These are phyloP conservation scores for Todus mexicanus DNA, from an alignment of 2,797 vertebrate genomes.

Conservation along the genomic window DNA sequence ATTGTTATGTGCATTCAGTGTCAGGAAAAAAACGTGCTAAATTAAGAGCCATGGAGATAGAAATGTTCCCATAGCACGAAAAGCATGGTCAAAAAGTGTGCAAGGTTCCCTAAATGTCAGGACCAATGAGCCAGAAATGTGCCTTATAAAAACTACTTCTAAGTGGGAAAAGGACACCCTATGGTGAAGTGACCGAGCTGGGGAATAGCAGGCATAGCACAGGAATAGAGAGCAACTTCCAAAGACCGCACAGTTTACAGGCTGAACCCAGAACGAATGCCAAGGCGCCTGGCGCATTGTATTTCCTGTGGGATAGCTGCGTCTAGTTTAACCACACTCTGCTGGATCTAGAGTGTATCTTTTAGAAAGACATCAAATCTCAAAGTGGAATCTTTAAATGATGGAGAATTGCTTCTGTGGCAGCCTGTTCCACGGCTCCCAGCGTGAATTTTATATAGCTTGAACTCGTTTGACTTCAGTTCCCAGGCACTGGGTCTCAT, in stretches of 20 bases:
- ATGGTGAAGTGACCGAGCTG: neutral
- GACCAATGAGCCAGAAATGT: neutral
- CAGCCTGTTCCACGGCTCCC: slow-evolving; percentile 1
- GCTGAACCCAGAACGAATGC: neutral
- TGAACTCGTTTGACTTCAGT: slow-evolving; percentile 10
- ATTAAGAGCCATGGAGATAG: neutral
- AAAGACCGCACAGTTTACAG: slow-evolving; percentile 11
- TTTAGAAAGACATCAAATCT: slow-evolving; percentile 15
- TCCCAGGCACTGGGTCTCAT: neutral
- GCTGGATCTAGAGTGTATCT: neutral
- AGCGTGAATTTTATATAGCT: slow-evolving; percentile 10
- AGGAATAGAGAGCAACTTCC: neutral
- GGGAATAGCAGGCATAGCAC: neutral
- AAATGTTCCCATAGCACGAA: neutral
- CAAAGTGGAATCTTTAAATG: neutral
- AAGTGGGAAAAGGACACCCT: neutral
- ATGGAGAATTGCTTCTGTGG: slow-evolving; percentile 15
- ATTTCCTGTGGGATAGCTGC: slow-evolving; percentile 12
- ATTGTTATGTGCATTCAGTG: neutral
- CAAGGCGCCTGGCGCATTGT: neutral
- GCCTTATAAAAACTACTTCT: neutral
- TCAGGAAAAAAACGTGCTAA: neutral
- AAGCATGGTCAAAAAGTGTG: neutral
- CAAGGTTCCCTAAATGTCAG: neutral
- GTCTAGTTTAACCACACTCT: neutral